Percentiles rank a stretch among this genome's conserved stretches.
Conservation (phyloP, 1,140 invertebrate genomes). For the Reticulitermes speratus region DNA sequence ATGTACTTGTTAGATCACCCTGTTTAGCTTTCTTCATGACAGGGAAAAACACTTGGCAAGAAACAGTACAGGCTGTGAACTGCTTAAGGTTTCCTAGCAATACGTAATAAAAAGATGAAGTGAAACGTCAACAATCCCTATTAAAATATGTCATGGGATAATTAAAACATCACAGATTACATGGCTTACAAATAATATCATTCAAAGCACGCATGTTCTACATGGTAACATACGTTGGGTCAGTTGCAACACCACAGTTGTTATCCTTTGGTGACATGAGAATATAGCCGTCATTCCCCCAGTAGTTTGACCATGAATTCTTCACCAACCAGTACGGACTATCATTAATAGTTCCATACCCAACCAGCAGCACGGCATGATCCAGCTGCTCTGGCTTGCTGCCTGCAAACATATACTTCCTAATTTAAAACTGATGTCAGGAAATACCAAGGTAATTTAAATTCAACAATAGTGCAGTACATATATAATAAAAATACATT, state of each 20-base stretch:
- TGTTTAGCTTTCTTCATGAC: too few relatives aligned
- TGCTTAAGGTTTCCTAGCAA: too few relatives aligned
- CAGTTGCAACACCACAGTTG: constrained; percentile 87
- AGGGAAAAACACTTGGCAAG: too few relatives aligned
- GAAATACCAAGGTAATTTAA: background rate
- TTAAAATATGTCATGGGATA: too few relatives aligned
- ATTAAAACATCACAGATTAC: too few relatives aligned
- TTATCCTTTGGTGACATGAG: constrained; percentile 86
- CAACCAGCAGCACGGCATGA: constrained; percentile 92
- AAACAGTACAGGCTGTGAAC: too few relatives aligned
- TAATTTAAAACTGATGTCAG: background rate
- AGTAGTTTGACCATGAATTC: constrained; percentile 94
- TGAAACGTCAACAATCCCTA: too few relatives aligned
- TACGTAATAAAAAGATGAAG: too few relatives aligned
- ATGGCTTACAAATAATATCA: too few relatives aligned
- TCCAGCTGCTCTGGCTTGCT: constrained; percentile 74
- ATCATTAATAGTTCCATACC: constrained; percentile 83
- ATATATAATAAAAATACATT: background rate
- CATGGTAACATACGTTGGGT: constrained; percentile 77
- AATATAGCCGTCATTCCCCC: constrained; percentile 93
- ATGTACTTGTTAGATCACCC: too few relatives aligned
- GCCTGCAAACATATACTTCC: constrained; percentile 51
- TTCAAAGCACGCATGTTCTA: background rate
- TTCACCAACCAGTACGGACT: constrained; percentile 89
- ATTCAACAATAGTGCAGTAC: too few relatives aligned